Percentiles rank a stretch among this genome's conserved stretches.
phyloP scores from a whole-genome alignment of 2,797 vertebrate species.

The Perodicticus potto region DNA sequence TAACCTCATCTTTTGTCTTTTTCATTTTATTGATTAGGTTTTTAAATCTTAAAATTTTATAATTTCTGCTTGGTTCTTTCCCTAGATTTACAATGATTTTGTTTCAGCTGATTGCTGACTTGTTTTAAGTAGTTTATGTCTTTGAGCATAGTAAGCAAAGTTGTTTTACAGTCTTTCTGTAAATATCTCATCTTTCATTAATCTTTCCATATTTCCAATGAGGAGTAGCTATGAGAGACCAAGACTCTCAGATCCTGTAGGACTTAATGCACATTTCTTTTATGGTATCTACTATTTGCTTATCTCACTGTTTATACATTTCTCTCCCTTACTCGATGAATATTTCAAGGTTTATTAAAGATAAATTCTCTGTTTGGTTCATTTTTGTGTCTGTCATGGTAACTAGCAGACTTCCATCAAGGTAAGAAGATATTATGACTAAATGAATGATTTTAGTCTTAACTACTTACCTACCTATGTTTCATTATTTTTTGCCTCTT shows the following conservation, averaged over 20 bases:
- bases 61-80: constrained; percentile 7
- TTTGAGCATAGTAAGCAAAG: neutral
- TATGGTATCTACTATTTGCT: neutral
- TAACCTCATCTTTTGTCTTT: neutral
- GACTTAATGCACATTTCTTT: constrained; percentile 15
- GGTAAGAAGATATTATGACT: neutral
- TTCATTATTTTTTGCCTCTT: neutral
- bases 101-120: neutral
- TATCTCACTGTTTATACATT: neutral
- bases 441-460: neutral
- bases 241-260: neutral
- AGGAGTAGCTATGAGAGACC: neutral
- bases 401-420: neutral
- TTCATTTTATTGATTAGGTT: constrained; percentile 5
- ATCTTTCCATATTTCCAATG: neutral
- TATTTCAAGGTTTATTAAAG: neutral
- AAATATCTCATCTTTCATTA: neutral
- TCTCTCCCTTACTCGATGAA: neutral
- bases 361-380: neutral
- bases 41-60: constrained; percentile 3
- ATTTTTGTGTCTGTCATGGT: neutral
- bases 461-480: neutral
- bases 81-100: neutral
- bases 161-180: neutral
- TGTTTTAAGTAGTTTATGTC: neutral